Percentiles rank a stretch among this genome's conserved stretches.
phyloP scores from a whole-genome alignment of 2,888 invertebrate genomes.

The Hirtodrosophila histrioides region DNA sequence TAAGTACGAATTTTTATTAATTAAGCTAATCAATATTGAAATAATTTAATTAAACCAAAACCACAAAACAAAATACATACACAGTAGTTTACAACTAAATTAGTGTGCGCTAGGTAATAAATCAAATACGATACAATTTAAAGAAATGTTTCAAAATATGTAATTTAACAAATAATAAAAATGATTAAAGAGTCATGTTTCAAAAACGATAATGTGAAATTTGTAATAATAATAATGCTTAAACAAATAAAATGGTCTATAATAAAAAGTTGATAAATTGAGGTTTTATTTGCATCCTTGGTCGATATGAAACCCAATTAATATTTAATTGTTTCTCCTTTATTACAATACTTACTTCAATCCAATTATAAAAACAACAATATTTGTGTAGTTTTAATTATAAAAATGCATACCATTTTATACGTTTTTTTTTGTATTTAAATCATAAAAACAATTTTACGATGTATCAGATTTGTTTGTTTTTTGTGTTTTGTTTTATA shows the following conservation, averaged over 20 bases:
- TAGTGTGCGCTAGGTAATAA: constrained; percentile 63
- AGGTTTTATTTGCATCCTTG: neutral
- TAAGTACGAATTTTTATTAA: constrained; percentile 80
- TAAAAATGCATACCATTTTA: constrained; percentile 67
- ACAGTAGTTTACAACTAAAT: constrained; percentile 65
- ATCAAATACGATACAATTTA: constrained; percentile 50
- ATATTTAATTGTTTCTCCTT: neutral
- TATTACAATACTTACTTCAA: neutral
- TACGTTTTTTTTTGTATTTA: constrained; percentile 67
- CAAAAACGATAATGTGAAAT: constrained; percentile 56
- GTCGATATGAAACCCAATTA: neutral
- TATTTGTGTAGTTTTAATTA: constrained; percentile 44
- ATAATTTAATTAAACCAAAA: constrained; percentile 57
- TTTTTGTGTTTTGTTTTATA: constrained; percentile 55
- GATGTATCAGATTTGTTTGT: constrained; percentile 68
- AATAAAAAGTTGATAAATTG: constrained; percentile 32
- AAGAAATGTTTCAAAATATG: constrained; percentile 55
- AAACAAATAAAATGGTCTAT: constrained; percentile 55
- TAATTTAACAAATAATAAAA: constrained; percentile 47
- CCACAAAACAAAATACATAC: constrained; percentile 29
- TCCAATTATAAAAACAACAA: constrained; percentile 25
- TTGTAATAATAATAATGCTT: constrained; percentile 69
- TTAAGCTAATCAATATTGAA: constrained; percentile 69
- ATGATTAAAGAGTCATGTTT: constrained; percentile 44
- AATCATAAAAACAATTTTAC: constrained; percentile 79